phyloP scores from a whole-genome alignment of 1,140 invertebrate genomes.

The Globodera ellingtonae region DNA sequence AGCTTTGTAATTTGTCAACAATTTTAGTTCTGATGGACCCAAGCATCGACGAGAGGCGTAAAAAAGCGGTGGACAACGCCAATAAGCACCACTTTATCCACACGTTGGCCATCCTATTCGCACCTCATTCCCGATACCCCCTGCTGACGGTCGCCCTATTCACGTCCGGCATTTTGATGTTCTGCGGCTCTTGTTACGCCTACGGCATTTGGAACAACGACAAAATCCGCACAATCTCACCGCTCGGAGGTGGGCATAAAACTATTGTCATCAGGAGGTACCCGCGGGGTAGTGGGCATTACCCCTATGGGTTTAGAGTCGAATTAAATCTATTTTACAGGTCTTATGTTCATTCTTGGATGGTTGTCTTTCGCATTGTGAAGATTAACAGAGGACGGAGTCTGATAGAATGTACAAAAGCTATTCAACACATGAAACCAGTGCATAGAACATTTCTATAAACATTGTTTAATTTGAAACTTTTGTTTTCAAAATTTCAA shows the following conservation, averaged over 20 bases:
- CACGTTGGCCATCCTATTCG: conserved; percentile 36
- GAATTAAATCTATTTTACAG: conserved; percentile 2
- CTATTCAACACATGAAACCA: too few relatives aligned
- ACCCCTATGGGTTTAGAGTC: neutral
- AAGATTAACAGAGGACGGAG: neutral
- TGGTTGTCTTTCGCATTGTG: conserved; percentile 23
- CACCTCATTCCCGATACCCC: conserved; percentile 34
- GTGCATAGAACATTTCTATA: too few relatives aligned
- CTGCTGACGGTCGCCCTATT: conserved; percentile 39
- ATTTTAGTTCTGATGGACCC: neutral
- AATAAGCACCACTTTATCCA: conserved; percentile 49
- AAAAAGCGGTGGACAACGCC: conserved; percentile 37
- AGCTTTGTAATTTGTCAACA: conserved; percentile 20
- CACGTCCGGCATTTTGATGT: conserved; percentile 46
- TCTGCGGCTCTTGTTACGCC: conserved; percentile 33
- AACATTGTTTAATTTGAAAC: too few relatives aligned
- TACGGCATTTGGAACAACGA: conserved; percentile 50
- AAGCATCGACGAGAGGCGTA: conserved; percentile 39
- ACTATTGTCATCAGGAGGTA: neutral
- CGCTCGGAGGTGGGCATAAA: conserved; percentile 23
- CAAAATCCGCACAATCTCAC: conserved; percentile 35
- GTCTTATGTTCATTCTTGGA: conserved; percentile 23
- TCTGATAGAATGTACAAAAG: neutral
- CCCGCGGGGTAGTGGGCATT: too few relatives aligned
- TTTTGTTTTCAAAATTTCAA: too few relatives aligned